These are phyloP conservation scores for Cantharis lateralis DNA, from an alignment of 2,888 invertebrate species.

Conservation along the genomic window DNA sequence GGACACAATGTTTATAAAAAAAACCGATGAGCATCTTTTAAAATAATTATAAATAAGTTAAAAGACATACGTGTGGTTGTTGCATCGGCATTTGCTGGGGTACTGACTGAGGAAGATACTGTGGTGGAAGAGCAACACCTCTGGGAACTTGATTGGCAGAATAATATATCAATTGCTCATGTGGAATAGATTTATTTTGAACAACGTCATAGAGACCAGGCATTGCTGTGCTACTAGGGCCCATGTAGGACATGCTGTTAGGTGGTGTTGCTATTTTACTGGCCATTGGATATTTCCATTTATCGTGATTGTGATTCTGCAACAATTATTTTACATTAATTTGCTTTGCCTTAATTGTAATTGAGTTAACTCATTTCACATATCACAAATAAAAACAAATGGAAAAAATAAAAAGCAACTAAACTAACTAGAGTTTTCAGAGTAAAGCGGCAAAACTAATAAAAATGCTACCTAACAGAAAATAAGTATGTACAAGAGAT, in stretches of 20 bases:
- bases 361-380: not conserved
- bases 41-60: not conserved
- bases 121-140: slow-evolving; percentile 56
- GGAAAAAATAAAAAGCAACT: not conserved
- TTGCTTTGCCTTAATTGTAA: not conserved
- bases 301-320: slow-evolving; percentile 83
- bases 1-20: not conserved
- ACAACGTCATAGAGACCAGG: slow-evolving; percentile 63
- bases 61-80: slow-evolving; percentile 28
- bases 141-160: slow-evolving; percentile 60
- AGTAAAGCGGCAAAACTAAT: not conserved
- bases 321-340: slow-evolving; percentile 5
- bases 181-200: slow-evolving; percentile 58
- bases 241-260: slow-evolving; percentile 56
- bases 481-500: not conserved
- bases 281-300: slow-evolving; percentile 79
- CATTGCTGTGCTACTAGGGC: slow-evolving; percentile 59
- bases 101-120: slow-evolving; percentile 50
- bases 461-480: not conserved
- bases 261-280: slow-evolving; percentile 60
- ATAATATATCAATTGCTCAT: slow-evolving; percentile 67
- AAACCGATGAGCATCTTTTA: not conserved
- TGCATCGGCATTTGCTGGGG: slow-evolving; percentile 50
- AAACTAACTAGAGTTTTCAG: not conserved
- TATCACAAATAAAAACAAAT: not conserved